Percentiles rank a stretch among this genome's conserved stretches.
Evolutionary conservation across 2,113 vertebrate genomes (phyloP).

Genomic region (Toxostoma redivivum): DNA sequence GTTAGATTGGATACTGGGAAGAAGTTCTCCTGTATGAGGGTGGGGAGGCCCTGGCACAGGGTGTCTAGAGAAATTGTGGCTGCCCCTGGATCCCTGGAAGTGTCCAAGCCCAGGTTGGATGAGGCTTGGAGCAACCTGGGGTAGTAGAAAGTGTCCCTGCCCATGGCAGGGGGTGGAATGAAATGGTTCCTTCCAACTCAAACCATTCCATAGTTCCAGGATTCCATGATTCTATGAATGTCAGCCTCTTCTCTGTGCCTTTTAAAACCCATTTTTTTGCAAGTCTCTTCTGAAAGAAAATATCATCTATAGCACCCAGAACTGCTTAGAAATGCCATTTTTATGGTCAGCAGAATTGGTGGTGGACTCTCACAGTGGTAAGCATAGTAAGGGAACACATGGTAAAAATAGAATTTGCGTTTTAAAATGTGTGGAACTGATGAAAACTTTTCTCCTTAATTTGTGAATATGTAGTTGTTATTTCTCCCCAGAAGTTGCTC

Average conservation of each 20-base stretch:
- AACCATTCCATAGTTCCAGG: neutral
- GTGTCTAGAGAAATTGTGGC: neutral
- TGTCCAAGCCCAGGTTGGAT: rapidly evolving
- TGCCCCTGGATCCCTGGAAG: neutral
- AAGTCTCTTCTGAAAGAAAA: neutral
- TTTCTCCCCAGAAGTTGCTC: neutral
- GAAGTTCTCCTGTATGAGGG: rapidly evolving
- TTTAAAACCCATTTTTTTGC: neutral
- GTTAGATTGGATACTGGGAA: neutral
- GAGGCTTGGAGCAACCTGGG: rapidly evolving
- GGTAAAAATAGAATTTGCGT: neutral
- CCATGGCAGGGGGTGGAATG: neutral
- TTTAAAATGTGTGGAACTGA: neutral
- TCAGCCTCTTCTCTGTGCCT: neutral
- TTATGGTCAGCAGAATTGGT: neutral
- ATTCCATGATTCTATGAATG: neutral
- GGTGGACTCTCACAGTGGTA: neutral
- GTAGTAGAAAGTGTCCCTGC: rapidly evolving
- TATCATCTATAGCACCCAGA: neutral
- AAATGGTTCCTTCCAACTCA: neutral
- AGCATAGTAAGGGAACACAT: neutral
- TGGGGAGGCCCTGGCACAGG: neutral
- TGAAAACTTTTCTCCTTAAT: neutral
- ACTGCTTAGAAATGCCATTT: neutral
- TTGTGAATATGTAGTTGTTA: neutral